Percentiles rank a stretch among this genome's conserved stretches.
Conservation (phyloP, 2,888 invertebrate genomes). For the Nematopogon swammerdamellus region DNA sequence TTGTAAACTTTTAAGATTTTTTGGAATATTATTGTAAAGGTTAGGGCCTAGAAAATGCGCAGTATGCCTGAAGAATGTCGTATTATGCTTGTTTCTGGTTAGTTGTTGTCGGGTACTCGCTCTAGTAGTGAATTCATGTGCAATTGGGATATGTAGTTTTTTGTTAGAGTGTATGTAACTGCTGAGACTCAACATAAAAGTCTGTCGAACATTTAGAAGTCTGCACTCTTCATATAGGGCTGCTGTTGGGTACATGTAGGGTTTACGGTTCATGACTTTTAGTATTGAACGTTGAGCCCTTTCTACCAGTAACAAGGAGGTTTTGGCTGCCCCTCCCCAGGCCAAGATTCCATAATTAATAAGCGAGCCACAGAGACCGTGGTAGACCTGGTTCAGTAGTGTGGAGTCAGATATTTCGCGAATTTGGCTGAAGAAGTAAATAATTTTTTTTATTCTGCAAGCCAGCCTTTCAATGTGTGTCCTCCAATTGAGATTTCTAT, state of each 20-base stretch:
- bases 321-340: neutral
- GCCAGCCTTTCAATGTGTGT: neutral
- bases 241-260: neutral
- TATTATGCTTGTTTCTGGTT: too few relatives aligned
- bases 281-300: neutral
- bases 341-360: neutral
- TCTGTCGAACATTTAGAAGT: neutral
- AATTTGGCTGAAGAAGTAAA: neutral
- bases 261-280: neutral
- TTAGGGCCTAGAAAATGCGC: too few relatives aligned
- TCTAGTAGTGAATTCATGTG: too few relatives aligned
- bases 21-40: too few relatives aligned
- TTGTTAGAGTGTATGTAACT: too few relatives aligned
- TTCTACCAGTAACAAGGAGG: neutral
- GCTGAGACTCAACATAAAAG: neutral
- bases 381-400: neutral
- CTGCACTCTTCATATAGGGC: neutral
- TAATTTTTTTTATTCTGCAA: neutral
- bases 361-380: neutral
- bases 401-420: neutral
- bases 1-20: too few relatives aligned
- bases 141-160: too few relatives aligned
- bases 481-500: neutral
- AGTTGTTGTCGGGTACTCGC: too few relatives aligned
- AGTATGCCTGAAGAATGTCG: too few relatives aligned